Evolutionary conservation across 2,797 vertebrate genomes (phyloP).

Genomic region (Brachymystax lenok): DNA sequence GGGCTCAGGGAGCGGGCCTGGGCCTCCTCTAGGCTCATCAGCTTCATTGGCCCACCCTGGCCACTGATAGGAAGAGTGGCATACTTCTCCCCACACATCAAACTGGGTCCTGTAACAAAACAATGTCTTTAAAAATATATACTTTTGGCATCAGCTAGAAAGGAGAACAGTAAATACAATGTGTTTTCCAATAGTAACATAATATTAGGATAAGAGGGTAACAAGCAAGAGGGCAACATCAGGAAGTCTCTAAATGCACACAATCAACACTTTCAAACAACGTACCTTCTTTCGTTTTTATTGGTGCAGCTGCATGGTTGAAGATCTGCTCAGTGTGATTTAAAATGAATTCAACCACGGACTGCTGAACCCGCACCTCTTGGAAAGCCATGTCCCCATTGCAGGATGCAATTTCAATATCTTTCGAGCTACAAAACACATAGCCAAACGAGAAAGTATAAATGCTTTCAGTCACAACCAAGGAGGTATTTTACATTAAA

Average conservation of each 20-base stretch:
- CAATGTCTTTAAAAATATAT: not conserved
- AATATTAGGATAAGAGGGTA: too few species aligned
- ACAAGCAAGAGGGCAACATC: not conserved
- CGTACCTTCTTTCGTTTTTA: slow-evolving; percentile 77
- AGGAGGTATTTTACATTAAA: not conserved
- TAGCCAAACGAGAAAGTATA: not conserved
- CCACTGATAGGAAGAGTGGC: slow-evolving; percentile 85
- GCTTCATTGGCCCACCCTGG: slow-evolving; percentile 87
- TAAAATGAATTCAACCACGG: slow-evolving; percentile 95
- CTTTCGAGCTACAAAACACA: slow-evolving; percentile 82
- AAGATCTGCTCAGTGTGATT: slow-evolving; percentile 95
- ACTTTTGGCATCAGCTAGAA: too few species aligned
- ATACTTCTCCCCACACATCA: slow-evolving; percentile 82
- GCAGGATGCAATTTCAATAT: slow-evolving; percentile 85
- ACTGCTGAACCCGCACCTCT: slow-evolving; percentile 92
- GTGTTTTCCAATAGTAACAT: not conserved
- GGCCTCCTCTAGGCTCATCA: slow-evolving; percentile 96
- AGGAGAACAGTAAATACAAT: not conserved
- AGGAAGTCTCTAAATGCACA: not conserved
- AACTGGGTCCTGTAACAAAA: slow-evolving; percentile 67
- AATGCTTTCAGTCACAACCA: not conserved
- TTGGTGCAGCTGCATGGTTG: slow-evolving; percentile 65
- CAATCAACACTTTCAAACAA: not conserved
- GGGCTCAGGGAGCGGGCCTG: slow-evolving; percentile 89
- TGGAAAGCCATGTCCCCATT: slow-evolving; percentile 94